Evolutionary conservation across 2,888 invertebrate genomes (phyloP).

Genomic region (Dasysyrphus tricinctus): DNA sequence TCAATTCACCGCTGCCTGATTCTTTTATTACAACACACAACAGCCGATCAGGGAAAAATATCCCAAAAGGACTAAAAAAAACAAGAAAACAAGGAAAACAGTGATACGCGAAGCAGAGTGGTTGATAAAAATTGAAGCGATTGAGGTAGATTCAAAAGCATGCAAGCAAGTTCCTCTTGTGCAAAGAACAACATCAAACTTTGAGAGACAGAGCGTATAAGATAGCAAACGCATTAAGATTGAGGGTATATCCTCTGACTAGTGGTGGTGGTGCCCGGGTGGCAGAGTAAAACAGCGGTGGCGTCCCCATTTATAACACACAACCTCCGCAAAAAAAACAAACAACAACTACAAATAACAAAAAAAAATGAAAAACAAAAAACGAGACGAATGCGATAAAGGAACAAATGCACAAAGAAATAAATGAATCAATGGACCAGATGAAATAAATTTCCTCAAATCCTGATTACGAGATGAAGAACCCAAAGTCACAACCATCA

Average conservation of each 20-base stretch:
- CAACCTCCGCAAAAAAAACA: conserved; percentile 42
- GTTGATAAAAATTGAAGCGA: conserved; percentile 73
- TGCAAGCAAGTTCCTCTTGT: conserved; percentile 20
- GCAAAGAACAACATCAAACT: conserved; percentile 54
- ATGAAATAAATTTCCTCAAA: conserved; percentile 75
- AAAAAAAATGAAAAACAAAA: conserved; percentile 10
- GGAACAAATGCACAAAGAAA: conserved; percentile 70
- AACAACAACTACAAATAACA: background rate
- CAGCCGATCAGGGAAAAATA: background rate
- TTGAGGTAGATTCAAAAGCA: conserved; percentile 66
- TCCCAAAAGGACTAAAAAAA: conserved; percentile 40
- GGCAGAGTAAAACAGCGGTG: background rate
- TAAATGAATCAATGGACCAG: conserved; percentile 75
- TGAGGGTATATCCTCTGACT: conserved; percentile 14
- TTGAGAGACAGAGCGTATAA: conserved; percentile 69
- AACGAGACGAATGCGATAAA: conserved; percentile 70
- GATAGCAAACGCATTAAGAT: conserved; percentile 75
- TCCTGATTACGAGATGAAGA: conserved; percentile 73
- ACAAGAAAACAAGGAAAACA: conserved; percentile 23
- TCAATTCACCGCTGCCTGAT: conserved; percentile 61
- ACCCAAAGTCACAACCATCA: conserved; percentile 28
- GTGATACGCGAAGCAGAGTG: conserved; percentile 54
- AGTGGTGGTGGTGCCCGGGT: conserved; percentile 1
- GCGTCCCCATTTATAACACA: conserved; percentile 55
- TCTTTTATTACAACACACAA: conserved; percentile 45